Evolutionary conservation across 30 jellyfish, hydroid and myxozoan species (phyloP).

Genomic region (Hydractinia symbiolongicarpus): DNA sequence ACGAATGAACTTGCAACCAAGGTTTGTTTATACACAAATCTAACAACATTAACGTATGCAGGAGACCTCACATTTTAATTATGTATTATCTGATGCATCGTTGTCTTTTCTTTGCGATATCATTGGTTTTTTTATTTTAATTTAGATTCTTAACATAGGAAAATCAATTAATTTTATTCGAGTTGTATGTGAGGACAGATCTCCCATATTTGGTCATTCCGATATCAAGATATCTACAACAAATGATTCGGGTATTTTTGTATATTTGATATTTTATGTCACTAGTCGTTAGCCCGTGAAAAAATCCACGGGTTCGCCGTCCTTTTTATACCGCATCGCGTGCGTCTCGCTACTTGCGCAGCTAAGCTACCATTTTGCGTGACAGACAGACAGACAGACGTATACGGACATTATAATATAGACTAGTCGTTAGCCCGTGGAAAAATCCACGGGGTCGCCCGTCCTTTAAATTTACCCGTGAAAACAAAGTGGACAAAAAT

Average conservation of each 20-base stretch:
- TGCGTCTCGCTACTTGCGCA: no score
- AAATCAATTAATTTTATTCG: constrained; percentile 91
- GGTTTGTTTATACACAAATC: constrained; percentile 36
- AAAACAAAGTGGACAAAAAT: no score
- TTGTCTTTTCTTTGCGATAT: background rate
- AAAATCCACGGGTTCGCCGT: no score
- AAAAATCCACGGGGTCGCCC: no score
- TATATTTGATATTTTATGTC: no score
- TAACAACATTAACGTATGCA: background rate
- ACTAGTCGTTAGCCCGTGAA: no score
- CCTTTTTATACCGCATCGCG: no score
- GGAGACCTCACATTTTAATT: background rate
- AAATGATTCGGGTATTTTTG: background rate
- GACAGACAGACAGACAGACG: no score
- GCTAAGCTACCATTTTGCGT: no score
- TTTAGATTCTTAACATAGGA: constrained; percentile 89
- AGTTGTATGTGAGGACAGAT: constrained; percentile 97
- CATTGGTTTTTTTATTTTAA: background rate
- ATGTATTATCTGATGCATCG: background rate
- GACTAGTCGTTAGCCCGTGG: no score
- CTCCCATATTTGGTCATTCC: constrained; percentile 76
- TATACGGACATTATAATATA: no score
- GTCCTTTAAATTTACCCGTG: no score
- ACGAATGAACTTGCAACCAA: constrained; percentile 88
- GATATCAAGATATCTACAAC: constrained; percentile 35